Evolutionary conservation across 2,888 invertebrate species (phyloP).

Genomic region (Acleris holmiana): DNA sequence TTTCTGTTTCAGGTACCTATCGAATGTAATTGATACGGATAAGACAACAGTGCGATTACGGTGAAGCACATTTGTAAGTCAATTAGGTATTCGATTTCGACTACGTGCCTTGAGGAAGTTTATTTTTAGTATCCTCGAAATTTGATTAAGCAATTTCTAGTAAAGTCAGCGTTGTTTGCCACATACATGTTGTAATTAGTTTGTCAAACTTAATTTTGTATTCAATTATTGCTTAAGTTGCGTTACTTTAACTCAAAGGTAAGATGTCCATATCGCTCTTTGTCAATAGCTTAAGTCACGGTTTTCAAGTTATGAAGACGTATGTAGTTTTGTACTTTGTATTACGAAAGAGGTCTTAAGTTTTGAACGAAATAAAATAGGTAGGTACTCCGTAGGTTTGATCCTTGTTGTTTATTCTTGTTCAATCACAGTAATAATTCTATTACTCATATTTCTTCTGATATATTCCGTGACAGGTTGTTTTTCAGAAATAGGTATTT

Average conservation of each 20-base stretch:
- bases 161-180: not conserved
- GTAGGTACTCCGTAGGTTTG: too few relatives aligned
- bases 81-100: not conserved
- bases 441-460: too few relatives aligned
- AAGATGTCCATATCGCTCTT: conserved; percentile 23
- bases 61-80: conserved; percentile 23
- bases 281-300: conserved; percentile 46
- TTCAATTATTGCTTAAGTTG: conserved; percentile 16
- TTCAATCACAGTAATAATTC: too few relatives aligned
- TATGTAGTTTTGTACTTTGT: conserved; percentile 46
- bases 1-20: conserved; percentile 69
- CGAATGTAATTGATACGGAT: conserved; percentile 23
- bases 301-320: conserved; percentile 57
- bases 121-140: not conserved
- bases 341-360: conserved; percentile 41
- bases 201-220: conserved; percentile 21
- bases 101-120: conserved; percentile 1
- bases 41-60: conserved; percentile 12
- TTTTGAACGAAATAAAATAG: conserved; percentile 4
- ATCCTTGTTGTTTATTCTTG: too few relatives aligned
- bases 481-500: too few relatives aligned
- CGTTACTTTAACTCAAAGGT: conserved; percentile 22
- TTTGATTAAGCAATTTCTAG: not conserved
- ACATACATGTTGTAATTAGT: conserved; percentile 7
- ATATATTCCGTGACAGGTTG: too few relatives aligned